These are phyloP conservation scores for Littorina saxatilis DNA, from an alignment of 1,140 invertebrate genomes.

Conservation along the genomic window DNA sequence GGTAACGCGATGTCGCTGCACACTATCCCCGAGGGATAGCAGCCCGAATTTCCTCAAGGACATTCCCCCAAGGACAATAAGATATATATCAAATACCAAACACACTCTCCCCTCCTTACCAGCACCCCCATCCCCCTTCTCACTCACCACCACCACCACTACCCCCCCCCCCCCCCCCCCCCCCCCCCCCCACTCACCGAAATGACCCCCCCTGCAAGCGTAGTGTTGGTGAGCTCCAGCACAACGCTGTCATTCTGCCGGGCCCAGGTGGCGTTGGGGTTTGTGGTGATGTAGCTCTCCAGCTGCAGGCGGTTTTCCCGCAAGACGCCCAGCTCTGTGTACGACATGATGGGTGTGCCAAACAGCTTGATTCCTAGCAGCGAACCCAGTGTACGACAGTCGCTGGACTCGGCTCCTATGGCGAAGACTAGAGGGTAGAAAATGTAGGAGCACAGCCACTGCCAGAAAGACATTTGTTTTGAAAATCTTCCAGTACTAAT, in stretches of 20 bases:
- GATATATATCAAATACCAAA: no score
- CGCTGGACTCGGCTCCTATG: conserved; percentile 68
- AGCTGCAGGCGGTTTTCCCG: conserved; percentile 24
- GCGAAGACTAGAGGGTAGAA: conserved; percentile 72
- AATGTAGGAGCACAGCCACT: conserved; percentile 72
- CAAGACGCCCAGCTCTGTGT: conserved; percentile 54
- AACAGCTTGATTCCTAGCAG: conserved; percentile 74
- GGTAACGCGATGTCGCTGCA: no score
- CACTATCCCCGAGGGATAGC: no score
- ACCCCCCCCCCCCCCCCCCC: no score
- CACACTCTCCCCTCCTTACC: no score
- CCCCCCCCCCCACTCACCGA: conserved; percentile 39
- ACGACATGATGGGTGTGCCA: conserved; percentile 72
- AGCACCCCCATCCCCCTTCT: no score
- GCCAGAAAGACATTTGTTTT: no score
- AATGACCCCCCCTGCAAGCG: conserved; percentile 40
- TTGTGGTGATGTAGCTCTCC: conserved; percentile 29
- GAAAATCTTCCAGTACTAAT: no score
- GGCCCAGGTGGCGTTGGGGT: conserved; percentile 10
- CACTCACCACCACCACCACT: no score
- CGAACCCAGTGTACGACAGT: conserved; percentile 68
- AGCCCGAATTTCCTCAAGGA: no score
- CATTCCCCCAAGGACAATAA: no score
- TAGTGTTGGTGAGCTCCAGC: conserved; percentile 36
- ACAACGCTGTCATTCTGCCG: conserved; percentile 40